phyloP scores from a whole-genome alignment of 2,888 invertebrate genomes.

The Zaprionus bogoriensis region DNA sequence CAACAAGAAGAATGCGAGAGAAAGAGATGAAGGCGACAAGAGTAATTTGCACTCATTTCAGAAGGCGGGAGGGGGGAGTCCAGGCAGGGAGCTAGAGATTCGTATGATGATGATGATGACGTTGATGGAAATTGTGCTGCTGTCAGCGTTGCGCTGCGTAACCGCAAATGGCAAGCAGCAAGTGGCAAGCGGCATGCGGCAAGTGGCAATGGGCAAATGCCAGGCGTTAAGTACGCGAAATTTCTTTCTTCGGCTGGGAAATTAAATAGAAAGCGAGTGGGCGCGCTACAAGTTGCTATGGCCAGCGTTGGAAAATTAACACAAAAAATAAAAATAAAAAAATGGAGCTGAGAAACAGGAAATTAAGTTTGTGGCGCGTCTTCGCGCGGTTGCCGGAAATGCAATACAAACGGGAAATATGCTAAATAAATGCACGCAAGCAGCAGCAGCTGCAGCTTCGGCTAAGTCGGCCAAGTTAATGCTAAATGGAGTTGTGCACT shows the following conservation, averaged over 20 bases:
- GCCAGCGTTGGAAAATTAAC: conserved; percentile 29
- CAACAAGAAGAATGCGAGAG: not conserved
- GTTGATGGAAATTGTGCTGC: conserved; percentile 25
- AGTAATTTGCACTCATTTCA: conserved; percentile 67
- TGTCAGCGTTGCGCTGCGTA: conserved; percentile 14
- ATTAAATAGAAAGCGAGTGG: conserved; percentile 76
- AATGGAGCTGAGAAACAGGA: conserved; percentile 66
- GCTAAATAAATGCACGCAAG: conserved; percentile 63
- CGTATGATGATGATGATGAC: conserved; percentile 21
- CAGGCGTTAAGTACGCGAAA: conserved; percentile 57
- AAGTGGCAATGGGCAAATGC: conserved; percentile 55
- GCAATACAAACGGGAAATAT: conserved; percentile 69
- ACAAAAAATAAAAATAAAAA: conserved; percentile 58
- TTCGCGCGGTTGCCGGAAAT: conserved; percentile 49
- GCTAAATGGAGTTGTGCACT: conserved; percentile 71
- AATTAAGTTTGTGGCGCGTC: conserved; percentile 71
- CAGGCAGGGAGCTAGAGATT: conserved; percentile 30
- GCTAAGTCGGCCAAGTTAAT: conserved; percentile 56
- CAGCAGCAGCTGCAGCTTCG: conserved; percentile 8
- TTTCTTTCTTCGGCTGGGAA: conserved; percentile 62
- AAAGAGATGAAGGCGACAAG: conserved; percentile 9
- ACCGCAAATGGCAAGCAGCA: conserved; percentile 38
- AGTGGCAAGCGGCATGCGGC: conserved; percentile 51
- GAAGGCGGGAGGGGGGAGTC: conserved; percentile 29
- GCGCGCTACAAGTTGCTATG: conserved; percentile 59